Percentiles rank a stretch among this genome's conserved stretches.
Evolutionary conservation across 2,888 invertebrate genomes (phyloP).

Genomic region (Drosophila cyrtoloma): DNA sequence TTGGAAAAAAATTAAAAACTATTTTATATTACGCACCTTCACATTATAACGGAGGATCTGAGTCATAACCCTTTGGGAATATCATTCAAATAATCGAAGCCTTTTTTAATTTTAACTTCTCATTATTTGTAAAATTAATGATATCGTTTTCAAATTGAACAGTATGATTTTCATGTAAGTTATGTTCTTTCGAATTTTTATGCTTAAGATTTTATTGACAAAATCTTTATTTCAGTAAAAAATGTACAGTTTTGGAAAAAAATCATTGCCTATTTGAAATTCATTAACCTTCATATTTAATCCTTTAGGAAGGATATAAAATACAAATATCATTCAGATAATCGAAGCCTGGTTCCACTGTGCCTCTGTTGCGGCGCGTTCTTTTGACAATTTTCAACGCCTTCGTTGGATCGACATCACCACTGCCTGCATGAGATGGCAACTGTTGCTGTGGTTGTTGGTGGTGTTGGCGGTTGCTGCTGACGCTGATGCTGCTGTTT

Average conservation of each 20-base stretch:
- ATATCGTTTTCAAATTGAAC: background rate
- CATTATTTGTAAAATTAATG: background rate
- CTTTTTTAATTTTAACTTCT: background rate
- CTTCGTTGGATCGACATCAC: constrained; percentile 70
- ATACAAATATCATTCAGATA: background rate
- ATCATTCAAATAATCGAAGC: background rate
- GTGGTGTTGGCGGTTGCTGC: constrained; percentile 17
- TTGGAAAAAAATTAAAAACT: background rate
- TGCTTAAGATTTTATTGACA: background rate
- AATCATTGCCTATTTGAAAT: background rate
- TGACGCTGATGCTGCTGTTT: constrained; percentile 72
- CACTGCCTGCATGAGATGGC: constrained; percentile 76
- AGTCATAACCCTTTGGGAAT: background rate
- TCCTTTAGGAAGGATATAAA: background rate
- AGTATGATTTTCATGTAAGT: background rate
- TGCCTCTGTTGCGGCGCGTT: constrained; percentile 71
- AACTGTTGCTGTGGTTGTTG: constrained; percentile 55
- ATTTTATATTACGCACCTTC: background rate
- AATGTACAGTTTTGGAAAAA: background rate
- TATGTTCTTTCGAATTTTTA: background rate
- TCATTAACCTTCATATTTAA: background rate
- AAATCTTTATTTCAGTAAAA: background rate
- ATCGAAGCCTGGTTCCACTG: constrained; percentile 43
- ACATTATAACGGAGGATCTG: background rate
- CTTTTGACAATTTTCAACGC: constrained; percentile 82